Conservation (phyloP, 2,113 vertebrate genomes). For the Lynx canadensis region DNA sequence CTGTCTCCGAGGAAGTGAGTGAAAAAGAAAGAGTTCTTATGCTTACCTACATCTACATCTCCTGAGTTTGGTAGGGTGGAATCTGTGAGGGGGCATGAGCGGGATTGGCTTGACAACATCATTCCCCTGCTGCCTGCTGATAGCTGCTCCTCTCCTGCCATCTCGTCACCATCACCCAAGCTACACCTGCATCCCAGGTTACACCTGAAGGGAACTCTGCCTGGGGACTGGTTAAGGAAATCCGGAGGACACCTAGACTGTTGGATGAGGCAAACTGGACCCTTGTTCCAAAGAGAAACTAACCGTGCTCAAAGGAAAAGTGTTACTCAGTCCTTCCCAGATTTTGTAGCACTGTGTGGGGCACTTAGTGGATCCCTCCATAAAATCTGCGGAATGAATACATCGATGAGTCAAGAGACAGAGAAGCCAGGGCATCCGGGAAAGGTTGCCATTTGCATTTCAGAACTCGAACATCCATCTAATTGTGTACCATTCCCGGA, state of each 20-base stretch:
- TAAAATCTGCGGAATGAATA: background rate
- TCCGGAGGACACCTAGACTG: background rate
- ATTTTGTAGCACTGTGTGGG: background rate
- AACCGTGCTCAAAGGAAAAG: conserved; percentile 11
- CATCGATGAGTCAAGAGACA: background rate
- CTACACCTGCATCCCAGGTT: no score
- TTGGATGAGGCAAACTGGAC: background rate
- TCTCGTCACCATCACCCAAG: background rate
- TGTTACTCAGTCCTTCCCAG: background rate
- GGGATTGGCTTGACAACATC: background rate
- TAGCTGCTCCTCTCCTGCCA: background rate
- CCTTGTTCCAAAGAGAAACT: conserved; percentile 8
- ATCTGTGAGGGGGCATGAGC: background rate
- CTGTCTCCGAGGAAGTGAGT: background rate
- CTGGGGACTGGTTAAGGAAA: background rate
- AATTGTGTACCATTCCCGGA: background rate
- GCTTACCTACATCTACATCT: background rate
- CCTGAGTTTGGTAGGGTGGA: background rate
- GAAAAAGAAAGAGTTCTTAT: background rate
- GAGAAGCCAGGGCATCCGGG: background rate
- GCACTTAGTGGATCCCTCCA: background rate
- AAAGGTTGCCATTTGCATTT: background rate
- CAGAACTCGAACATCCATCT: background rate
- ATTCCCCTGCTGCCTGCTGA: background rate
- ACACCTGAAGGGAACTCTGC: background rate